phyloP scores from a whole-genome alignment of 2,888 invertebrate genomes.

The Nephrotoma flavescens region DNA sequence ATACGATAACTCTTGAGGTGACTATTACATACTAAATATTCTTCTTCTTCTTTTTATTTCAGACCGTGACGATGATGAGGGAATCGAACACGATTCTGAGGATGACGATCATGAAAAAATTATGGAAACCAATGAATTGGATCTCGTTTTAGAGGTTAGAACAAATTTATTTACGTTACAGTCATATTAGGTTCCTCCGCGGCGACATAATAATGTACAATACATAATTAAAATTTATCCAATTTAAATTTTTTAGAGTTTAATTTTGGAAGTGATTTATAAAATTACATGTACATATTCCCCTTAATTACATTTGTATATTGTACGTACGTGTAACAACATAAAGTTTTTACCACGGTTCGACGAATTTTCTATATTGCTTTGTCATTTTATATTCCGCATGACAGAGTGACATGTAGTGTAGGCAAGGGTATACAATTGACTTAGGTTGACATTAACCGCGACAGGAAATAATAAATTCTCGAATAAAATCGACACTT shows the following conservation, averaged over 20 bases:
- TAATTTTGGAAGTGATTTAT: background rate
- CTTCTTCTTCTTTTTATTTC: background rate
- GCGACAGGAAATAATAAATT: background rate
- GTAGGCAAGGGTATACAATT: background rate
- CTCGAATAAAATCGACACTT: background rate
- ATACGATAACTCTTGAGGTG: too few relatives aligned
- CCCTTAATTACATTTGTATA: background rate
- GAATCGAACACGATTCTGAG: constrained; percentile 76
- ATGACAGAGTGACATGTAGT: background rate
- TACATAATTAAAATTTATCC: background rate
- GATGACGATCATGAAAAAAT: constrained; percentile 46
- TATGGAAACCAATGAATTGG: constrained; percentile 33
- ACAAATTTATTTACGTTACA: background rate
- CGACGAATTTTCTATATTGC: background rate
- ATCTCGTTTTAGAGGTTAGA: constrained; percentile 31
- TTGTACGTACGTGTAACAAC: background rate
- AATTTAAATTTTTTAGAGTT: background rate
- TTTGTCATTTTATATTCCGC: background rate
- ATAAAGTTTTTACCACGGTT: background rate
- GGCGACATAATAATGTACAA: too few relatives aligned
- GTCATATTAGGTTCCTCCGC: too few relatives aligned
- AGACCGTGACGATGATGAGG: constrained; percentile 55
- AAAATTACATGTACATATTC: background rate
- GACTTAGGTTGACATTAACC: background rate
- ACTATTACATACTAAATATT: too few relatives aligned